Percentiles rank a stretch among this genome's conserved stretches.
Evolutionary conservation across 1,140 invertebrate species (phyloP).

Genomic region (Leptinotarsa lineolata): DNA sequence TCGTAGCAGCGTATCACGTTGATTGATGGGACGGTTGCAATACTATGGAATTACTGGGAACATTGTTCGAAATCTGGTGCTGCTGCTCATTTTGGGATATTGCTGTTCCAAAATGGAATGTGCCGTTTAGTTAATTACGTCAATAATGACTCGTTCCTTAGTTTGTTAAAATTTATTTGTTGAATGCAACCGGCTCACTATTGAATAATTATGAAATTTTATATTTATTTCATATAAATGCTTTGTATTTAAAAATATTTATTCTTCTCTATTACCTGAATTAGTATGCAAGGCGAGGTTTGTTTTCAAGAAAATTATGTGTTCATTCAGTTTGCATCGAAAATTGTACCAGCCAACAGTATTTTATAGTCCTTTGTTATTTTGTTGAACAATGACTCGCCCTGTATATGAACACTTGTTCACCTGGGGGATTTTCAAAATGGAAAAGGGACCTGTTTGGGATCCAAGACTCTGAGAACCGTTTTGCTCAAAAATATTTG

Average conservation of each 20-base stretch:
- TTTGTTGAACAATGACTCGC: not conserved
- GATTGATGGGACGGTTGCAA: slow-evolving; percentile 31
- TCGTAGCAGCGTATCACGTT: slow-evolving; percentile 17
- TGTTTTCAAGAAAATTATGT: slow-evolving; percentile 7
- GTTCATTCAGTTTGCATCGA: slow-evolving; percentile 23
- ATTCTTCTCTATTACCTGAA: slow-evolving; percentile 29
- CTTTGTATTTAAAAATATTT: slow-evolving; percentile 27
- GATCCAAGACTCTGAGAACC: no score
- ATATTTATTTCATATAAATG: slow-evolving; percentile 24
- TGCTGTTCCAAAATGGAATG: not conserved
- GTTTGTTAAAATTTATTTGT: not conserved
- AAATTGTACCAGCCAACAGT: not conserved
- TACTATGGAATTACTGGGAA: slow-evolving; percentile 5
- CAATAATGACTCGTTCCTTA: not conserved
- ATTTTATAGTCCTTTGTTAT: not conserved
- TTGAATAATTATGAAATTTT: slow-evolving; percentile 24
- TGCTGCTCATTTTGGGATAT: no score
- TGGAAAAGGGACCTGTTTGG: not conserved
- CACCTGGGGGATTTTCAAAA: slow-evolving; percentile 4
- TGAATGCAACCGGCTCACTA: slow-evolving; percentile 21
- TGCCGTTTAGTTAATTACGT: not conserved
- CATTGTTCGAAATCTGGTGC: no score
- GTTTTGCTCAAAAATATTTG: no score
- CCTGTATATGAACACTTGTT: not conserved
- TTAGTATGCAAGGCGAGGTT: not conserved